Conservation (phyloP, 2,113 vertebrate genomes). For the Polyodon spathula region DNA sequence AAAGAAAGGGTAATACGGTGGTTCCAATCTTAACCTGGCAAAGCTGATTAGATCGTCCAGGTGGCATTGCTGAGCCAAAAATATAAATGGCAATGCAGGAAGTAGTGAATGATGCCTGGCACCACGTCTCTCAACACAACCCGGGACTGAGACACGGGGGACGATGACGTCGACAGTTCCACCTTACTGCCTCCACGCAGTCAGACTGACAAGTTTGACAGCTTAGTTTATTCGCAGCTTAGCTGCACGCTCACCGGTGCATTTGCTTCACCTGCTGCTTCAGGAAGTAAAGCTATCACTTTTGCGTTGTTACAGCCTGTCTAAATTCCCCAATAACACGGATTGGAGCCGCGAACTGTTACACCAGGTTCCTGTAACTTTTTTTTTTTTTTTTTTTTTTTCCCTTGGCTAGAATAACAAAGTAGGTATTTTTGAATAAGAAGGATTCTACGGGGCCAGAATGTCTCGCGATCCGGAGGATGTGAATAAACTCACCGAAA, state of each 20-base stretch:
- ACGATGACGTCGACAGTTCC: conserved; percentile 43
- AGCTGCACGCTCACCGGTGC: conserved; percentile 1
- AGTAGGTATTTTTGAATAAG: neutral
- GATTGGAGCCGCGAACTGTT: no score
- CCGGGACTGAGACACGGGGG: conserved; percentile 13
- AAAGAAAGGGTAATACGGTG: no score
- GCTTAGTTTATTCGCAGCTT: neutral
- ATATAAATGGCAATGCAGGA: no score
- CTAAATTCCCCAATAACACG: no score
- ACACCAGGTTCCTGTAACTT: no score
- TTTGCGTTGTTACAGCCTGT: no score
- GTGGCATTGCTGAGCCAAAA: no score
- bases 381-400: neutral
- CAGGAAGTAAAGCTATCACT: no score
- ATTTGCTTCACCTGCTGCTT: neutral
- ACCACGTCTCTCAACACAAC: neutral
- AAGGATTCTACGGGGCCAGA: conserved; percentile 14
- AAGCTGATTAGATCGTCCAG: no score
- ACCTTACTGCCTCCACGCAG: conserved; percentile 6
- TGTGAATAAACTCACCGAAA: conserved; percentile 85
- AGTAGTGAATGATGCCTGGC: neutral
- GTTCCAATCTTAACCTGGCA: no score
- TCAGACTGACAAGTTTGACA: conserved; percentile 20
- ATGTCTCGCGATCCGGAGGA: conserved; percentile 84
- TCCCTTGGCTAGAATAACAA: neutral